Percentiles rank a stretch among this genome's conserved stretches.
Conservation (phyloP, 2,888 invertebrate species). For the Euplagia quadripunctaria region DNA sequence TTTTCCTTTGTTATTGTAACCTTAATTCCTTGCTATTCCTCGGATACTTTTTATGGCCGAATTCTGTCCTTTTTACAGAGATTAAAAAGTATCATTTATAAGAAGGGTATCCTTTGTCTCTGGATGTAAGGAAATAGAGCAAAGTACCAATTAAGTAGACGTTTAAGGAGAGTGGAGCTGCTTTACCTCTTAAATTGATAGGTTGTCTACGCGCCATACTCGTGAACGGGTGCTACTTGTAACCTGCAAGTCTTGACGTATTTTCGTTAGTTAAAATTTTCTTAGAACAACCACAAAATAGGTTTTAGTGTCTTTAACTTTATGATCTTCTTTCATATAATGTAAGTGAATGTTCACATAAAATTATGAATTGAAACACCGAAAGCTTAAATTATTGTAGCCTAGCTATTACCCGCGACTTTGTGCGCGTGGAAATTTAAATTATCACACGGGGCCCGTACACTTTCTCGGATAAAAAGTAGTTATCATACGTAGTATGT, state of each 20-base stretch:
- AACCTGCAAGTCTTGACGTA: no score
- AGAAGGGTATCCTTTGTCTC: background rate
- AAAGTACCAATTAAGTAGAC: background rate
- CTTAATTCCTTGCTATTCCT: background rate
- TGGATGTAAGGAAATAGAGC: background rate
- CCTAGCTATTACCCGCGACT: no score
- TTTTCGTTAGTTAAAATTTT: background rate
- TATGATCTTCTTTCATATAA: background rate
- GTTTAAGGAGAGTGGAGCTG: background rate
- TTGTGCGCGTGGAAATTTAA: no score
- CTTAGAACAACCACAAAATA: background rate
- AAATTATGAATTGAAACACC: background rate
- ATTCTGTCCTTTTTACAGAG: background rate
- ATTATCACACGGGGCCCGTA: no score
- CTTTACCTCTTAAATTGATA: background rate
- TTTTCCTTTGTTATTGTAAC: background rate
- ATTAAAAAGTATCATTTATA: background rate
- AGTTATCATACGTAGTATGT: no score
- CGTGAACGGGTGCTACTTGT: background rate
- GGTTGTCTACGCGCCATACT: background rate
- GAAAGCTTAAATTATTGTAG: background rate
- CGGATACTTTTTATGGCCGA: background rate
- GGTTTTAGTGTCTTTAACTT: background rate
- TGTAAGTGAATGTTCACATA: background rate
- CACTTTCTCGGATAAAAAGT: no score